phyloP scores from a whole-genome alignment of 2,888 invertebrate genomes.

The Sericinus montela region DNA sequence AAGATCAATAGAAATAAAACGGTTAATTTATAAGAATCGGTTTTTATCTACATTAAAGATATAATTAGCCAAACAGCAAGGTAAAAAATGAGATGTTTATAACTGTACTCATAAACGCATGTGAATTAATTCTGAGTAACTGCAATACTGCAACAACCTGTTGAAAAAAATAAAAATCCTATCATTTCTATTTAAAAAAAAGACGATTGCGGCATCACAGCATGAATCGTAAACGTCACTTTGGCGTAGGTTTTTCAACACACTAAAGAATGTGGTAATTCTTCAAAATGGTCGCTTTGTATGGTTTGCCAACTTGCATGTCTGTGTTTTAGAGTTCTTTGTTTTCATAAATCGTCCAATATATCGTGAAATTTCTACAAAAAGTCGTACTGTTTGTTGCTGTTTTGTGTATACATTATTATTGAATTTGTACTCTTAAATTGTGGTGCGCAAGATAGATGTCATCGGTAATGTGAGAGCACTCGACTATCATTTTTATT shows the following conservation, averaged over 20 bases:
- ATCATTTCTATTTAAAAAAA: not conserved
- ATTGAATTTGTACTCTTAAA: conserved; percentile 37
- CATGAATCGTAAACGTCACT: conserved; percentile 41
- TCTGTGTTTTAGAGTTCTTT: conserved; percentile 76
- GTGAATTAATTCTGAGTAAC: no score
- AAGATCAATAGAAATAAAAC: no score
- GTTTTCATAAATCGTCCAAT: conserved; percentile 63
- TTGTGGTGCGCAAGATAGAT: conserved; percentile 61
- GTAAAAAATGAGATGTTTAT: no score
- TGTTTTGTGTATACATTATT: conserved; percentile 38
- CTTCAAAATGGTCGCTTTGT: conserved; percentile 86
- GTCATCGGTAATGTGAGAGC: conserved; percentile 79
- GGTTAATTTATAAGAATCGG: no score
- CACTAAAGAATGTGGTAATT: conserved; percentile 85
- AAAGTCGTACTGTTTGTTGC: conserved; percentile 38
- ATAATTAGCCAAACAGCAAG: no score
- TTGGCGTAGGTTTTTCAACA: conserved; percentile 55
- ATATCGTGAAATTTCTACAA: conserved; percentile 41
- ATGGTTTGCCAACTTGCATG: conserved; percentile 81
- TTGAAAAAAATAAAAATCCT: no score
- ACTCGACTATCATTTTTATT: conserved; percentile 63
- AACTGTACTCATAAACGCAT: no score
- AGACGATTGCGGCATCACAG: conserved; percentile 2
- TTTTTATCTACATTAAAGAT: no score
- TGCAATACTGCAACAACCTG: no score